Percentiles rank a stretch among this genome's conserved stretches.
Conservation (phyloP, 2,797 vertebrate genomes). For the Girardinus metallicus region DNA sequence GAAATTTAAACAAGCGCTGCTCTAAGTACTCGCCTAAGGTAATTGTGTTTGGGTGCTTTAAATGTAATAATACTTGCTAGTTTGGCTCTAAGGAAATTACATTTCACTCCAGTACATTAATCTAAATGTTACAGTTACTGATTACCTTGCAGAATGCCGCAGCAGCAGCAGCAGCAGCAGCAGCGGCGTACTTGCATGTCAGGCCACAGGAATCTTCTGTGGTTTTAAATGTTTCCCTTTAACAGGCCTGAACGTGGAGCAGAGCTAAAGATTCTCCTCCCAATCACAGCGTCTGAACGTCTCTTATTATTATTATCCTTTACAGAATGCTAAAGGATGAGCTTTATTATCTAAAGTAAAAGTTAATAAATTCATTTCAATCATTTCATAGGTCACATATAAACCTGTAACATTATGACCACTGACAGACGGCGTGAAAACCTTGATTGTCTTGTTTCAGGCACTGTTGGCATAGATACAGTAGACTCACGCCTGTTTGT, state of each 20-base stretch:
- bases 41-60: not conserved
- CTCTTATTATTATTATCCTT: not conserved
- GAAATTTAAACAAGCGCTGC: not conserved
- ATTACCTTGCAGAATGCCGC: not conserved
- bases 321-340: not conserved
- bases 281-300: not conserved
- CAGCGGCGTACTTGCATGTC: not conserved
- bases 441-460: not conserved
- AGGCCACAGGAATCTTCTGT: not conserved
- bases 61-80: not conserved
- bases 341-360: not conserved
- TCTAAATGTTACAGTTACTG: conserved; percentile 2
- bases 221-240: not conserved
- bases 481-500: not conserved
- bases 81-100: not conserved
- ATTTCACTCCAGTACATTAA: not conserved
- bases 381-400: too few relatives aligned
- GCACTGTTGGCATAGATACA: not conserved
- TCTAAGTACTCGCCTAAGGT: not conserved
- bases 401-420: not conserved
- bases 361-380: not conserved
- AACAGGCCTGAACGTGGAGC: not conserved
- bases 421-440: not conserved
- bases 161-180: too few relatives aligned
- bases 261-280: too few relatives aligned